These are phyloP conservation scores for Agelas oroides DNA, from an alignment of 37 sponge, comb jelly and placozoan species.

Conservation along the genomic window DNA sequence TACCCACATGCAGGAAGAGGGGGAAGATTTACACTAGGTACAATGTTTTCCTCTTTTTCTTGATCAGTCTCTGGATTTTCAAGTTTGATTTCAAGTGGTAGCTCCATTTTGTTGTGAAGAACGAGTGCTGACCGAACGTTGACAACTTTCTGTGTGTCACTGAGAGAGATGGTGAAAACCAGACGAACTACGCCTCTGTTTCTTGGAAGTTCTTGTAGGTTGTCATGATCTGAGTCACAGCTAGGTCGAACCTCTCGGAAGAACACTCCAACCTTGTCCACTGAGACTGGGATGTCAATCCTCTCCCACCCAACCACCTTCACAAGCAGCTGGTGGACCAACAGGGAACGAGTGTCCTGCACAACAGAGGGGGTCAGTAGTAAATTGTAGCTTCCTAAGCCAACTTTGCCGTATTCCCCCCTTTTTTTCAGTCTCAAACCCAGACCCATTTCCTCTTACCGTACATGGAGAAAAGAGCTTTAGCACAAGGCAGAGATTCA, in stretches of 20 bases:
- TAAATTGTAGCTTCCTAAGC: neutral
- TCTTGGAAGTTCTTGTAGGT: constrained; percentile 12
- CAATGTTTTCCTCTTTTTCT: neutral
- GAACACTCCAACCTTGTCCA: constrained; percentile 93
- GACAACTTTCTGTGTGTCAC: constrained; percentile 82
- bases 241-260: constrained; percentile 74
- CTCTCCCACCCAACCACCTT: constrained; percentile 87
- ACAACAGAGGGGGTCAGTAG: neutral
- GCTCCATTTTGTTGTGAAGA: constrained; percentile 75
- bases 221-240: constrained; percentile 20
- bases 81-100: constrained; percentile 79
- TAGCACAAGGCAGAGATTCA: too few relatives aligned
- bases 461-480: too few relatives aligned
- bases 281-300: constrained; percentile 81
- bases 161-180: constrained; percentile 86
- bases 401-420: too few relatives aligned
- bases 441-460: too few relatives aligned
- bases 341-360: constrained; percentile 60
- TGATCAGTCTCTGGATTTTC: constrained; percentile 22
- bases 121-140: constrained; percentile 90
- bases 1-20: constrained; percentile 42
- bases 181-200: constrained; percentile 48
- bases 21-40: constrained; percentile 32
- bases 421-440: too few relatives aligned
- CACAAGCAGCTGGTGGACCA: constrained; percentile 88